phyloP scores from a whole-genome alignment of 2,888 invertebrate genomes.

The Dioctria linearis region DNA sequence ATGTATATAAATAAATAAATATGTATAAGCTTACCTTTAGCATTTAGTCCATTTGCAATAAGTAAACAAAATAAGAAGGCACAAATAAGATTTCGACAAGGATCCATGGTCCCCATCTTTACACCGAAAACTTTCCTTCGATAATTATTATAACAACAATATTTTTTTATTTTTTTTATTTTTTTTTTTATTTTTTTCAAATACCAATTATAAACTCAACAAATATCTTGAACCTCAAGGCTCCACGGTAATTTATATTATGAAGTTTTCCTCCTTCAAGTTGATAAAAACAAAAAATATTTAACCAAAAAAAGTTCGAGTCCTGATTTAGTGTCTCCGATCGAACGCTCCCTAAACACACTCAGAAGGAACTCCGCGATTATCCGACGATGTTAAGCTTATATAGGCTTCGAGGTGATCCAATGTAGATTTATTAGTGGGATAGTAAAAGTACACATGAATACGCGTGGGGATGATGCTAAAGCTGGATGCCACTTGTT shows the following conservation, averaged over 20 bases:
- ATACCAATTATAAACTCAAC: constrained; percentile 1
- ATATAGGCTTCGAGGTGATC: constrained; percentile 6
- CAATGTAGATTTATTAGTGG: background rate
- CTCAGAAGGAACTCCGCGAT: constrained; percentile 50
- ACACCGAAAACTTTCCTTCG: background rate
- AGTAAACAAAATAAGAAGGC: constrained; percentile 51
- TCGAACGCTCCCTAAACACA: constrained; percentile 45
- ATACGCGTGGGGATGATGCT: background rate
- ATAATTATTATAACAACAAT: constrained; percentile 7
- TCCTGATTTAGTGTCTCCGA: constrained; percentile 32
- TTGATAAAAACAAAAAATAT: constrained; percentile 14
- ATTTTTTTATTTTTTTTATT: background rate
- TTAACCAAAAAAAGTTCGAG: constrained; percentile 17
- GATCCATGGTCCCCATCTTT: constrained; percentile 53
- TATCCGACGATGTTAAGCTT: background rate
- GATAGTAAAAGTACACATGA: background rate
- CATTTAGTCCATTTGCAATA: constrained; percentile 49
- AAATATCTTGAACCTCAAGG: too few relatives aligned
- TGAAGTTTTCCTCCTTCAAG: background rate
- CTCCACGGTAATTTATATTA: background rate
- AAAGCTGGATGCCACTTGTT: background rate
- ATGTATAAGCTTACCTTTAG: constrained; percentile 53
- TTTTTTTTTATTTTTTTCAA: background rate
- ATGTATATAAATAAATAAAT: too few relatives aligned
- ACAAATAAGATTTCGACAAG: constrained; percentile 41